Evolutionary conservation across 2,797 vertebrate species (phyloP).

Genomic region (Spea hammondii): DNA sequence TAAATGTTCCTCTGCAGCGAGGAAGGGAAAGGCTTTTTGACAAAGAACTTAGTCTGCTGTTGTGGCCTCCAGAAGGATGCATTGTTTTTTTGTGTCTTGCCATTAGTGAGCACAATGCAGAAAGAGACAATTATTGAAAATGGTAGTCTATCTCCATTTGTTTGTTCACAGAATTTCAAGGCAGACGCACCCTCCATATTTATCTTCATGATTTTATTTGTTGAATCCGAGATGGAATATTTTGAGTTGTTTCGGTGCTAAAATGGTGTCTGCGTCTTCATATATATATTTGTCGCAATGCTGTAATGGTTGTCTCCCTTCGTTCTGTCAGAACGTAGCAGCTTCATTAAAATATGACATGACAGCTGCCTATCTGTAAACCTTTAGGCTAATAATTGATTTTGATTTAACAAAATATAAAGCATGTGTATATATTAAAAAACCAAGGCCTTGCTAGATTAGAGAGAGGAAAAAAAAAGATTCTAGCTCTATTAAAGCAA

Average conservation of each 20-base stretch:
- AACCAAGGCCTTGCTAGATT: background rate
- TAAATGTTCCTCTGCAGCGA: conserved; percentile 20
- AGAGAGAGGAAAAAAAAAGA: background rate
- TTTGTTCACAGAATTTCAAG: background rate
- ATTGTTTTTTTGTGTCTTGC: conserved; percentile 9
- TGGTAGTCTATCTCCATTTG: background rate
- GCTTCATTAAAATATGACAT: conserved; percentile 12
- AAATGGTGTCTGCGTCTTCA: too few species aligned
- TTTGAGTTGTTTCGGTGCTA: too few species aligned
- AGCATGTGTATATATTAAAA: background rate
- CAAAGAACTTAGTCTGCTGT: conserved; percentile 19
- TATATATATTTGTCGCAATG: too few species aligned
- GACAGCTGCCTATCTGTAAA: background rate
- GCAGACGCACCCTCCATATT: too few species aligned
- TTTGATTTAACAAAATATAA: background rate
- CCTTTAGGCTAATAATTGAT: conserved; percentile 1
- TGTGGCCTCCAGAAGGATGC: conserved; percentile 17
- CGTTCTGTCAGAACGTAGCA: background rate
- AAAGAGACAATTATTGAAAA: background rate
- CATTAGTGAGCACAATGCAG: background rate
- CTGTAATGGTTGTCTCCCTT: too few species aligned
- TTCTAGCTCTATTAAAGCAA: background rate
- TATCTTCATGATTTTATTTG: too few species aligned
- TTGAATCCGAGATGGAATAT: too few species aligned
- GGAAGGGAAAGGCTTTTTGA: conserved; percentile 28